phyloP scores from a whole-genome alignment of 2,888 invertebrate genomes.

The Latheticus oryzae region DNA sequence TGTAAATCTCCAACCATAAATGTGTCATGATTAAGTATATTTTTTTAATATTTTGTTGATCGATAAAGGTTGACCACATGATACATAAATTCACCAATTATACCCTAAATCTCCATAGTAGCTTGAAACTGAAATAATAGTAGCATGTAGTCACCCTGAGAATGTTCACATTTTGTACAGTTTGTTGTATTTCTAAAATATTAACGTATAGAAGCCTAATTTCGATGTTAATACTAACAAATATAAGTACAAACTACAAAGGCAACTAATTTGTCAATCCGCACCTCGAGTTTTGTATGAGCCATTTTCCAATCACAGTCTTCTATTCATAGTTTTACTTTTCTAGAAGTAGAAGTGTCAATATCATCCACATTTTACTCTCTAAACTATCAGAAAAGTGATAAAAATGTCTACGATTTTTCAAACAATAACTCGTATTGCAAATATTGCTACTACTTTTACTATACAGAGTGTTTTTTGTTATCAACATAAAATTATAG shows the following conservation, averaged over 20 bases:
- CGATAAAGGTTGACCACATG: conserved; percentile 20
- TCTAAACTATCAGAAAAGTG: conserved; percentile 3
- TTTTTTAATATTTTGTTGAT: conserved; percentile 25
- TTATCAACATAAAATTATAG: no score
- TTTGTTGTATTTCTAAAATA: no score
- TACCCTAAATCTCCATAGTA: neutral
- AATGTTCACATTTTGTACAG: conserved; percentile 20
- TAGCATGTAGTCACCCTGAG: conserved; percentile 30
- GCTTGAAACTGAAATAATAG: conserved; percentile 5
- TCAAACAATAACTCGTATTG: no score
- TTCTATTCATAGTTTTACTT: conserved; percentile 39
- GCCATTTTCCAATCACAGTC: conserved; percentile 54
- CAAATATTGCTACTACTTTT: no score
- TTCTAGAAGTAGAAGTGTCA: neutral
- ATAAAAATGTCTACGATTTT: conserved; percentile 27
- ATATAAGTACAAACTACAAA: conserved; percentile 42
- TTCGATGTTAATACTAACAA: conserved; percentile 34
- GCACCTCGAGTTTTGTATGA: conserved; percentile 49
- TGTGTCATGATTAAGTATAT: no score
- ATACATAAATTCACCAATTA: conserved; percentile 25
- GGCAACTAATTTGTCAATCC: conserved; percentile 47
- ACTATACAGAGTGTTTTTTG: no score
- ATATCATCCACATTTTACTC: neutral
- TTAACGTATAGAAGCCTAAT: conserved; percentile 25
- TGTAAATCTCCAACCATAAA: conserved; percentile 27